phyloP scores from a whole-genome alignment of 2,113 vertebrate genomes.

The Macquaria australasica region DNA sequence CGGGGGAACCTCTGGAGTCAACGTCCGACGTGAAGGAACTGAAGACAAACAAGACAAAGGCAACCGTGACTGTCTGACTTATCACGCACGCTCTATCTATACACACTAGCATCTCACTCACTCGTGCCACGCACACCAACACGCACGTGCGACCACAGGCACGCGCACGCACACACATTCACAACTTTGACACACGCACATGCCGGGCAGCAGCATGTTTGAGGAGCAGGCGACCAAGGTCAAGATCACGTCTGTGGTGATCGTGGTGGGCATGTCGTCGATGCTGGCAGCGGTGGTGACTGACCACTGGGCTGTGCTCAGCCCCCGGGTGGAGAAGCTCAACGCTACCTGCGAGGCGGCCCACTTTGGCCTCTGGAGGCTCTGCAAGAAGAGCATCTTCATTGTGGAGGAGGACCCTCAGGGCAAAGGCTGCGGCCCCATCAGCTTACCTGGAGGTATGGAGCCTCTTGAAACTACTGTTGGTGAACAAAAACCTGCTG shows the following conservation, averaged over 20 bases:
- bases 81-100: not conserved
- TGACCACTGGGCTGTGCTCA: slow-evolving; percentile 97
- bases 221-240: slow-evolving; percentile 89
- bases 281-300: slow-evolving; percentile 91
- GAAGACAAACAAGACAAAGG: slow-evolving; percentile 14
- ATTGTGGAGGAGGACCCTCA: slow-evolving; percentile 79
- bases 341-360: slow-evolving; percentile 91
- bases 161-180: not conserved
- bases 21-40: slow-evolving; percentile 16
- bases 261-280: slow-evolving; percentile 89
- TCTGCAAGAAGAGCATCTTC: slow-evolving; percentile 90
- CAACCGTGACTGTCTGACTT: slow-evolving; percentile 13
- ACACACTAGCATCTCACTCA: slow-evolving; percentile 4
- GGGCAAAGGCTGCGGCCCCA: slow-evolving; percentile 89
- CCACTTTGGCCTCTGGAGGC: slow-evolving; percentile 96
- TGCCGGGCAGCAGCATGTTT: slow-evolving; percentile 81
- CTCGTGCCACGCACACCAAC: not conserved
- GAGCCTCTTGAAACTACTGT: slow-evolving; percentile 13
- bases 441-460: slow-evolving; percentile 93
- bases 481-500: not conserved
- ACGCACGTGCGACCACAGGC: slow-evolving; percentile 11
- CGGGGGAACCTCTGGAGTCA: slow-evolving; percentile 51
- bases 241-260: slow-evolving; percentile 88
- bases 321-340: slow-evolving; percentile 86
- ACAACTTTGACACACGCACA: not conserved